A percentile compares a stretch with the other conserved stretches of the same genome.
Evolutionary conservation across 2,888 invertebrate genomes (phyloP).

Genomic region (Bursaphelenchus okinawaensis): DNA sequence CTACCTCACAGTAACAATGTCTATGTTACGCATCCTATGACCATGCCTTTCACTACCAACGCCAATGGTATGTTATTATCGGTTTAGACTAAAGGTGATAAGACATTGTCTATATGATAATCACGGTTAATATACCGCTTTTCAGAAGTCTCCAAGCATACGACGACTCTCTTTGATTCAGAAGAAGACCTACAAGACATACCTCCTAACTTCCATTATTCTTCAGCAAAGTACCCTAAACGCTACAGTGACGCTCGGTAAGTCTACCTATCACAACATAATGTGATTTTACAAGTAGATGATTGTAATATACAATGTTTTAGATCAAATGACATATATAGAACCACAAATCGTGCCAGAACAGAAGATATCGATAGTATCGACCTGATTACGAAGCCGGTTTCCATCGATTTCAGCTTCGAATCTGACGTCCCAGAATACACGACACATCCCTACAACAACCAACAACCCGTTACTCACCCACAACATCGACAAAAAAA

Average conservation of each 20-base stretch:
- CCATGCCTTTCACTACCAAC: background rate
- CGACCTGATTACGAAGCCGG: constrained; percentile 3
- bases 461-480: no score
- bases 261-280: background rate
- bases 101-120: no score
- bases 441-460: background rate
- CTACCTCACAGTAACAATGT: background rate
- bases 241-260: constrained; percentile 15
- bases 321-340: background rate
- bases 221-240: constrained; percentile 28
- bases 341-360: background rate
- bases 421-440: background rate
- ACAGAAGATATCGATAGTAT: background rate
- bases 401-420: background rate
- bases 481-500: no score
- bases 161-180: constrained; percentile 26
- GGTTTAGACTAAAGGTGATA: no score
- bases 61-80: background rate
- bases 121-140: no score
- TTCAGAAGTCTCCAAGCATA: no score
- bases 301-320: background rate
- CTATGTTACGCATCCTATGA: constrained; percentile 6
- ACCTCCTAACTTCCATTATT: constrained; percentile 34
- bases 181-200: constrained; percentile 33
- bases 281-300: no score